A percentile compares a stretch with the other conserved stretches of the same genome.
These are phyloP conservation scores for Agraylea sexmaculata DNA, from an alignment of 1,140 invertebrate species.

Conservation along the genomic window DNA sequence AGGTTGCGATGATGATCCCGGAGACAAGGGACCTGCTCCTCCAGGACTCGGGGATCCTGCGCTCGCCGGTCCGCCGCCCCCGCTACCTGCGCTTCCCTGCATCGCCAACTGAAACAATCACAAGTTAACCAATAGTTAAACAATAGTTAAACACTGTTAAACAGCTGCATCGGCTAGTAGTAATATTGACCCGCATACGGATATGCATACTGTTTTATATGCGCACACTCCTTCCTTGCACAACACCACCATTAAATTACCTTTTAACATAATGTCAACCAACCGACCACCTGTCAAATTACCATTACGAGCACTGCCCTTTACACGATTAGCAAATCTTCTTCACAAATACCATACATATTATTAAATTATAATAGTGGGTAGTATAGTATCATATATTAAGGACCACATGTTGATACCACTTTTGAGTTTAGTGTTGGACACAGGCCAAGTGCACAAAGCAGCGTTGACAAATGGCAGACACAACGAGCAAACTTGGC, in stretches of 20 bases:
- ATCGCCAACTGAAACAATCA: constrained; percentile 51
- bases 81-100: constrained; percentile 50
- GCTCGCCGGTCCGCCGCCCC: constrained; percentile 44
- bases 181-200: constrained; percentile 5
- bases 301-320: no score
- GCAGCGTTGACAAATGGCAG: no score
- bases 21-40: constrained; percentile 49
- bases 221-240: constrained; percentile 2
- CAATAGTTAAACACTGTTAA: constrained; percentile 8
- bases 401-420: no score
- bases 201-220: constrained; percentile 9
- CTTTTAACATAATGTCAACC: background rate
- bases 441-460: no score
- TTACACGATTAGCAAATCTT: no score
- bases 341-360: no score
- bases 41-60: constrained; percentile 60
- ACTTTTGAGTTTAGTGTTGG: no score
- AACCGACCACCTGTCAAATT: no score
- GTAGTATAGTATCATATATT: no score
- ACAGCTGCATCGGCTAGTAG: constrained; percentile 1
- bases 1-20: constrained; percentile 41
- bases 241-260: background rate
- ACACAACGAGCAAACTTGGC: no score
- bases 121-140: background rate
- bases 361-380: no score